A percentile compares a stretch with the other conserved stretches of the same genome.
Conservation (phyloP, 2,797 vertebrate species). For the Hypotaenidia philippensis region DNA sequence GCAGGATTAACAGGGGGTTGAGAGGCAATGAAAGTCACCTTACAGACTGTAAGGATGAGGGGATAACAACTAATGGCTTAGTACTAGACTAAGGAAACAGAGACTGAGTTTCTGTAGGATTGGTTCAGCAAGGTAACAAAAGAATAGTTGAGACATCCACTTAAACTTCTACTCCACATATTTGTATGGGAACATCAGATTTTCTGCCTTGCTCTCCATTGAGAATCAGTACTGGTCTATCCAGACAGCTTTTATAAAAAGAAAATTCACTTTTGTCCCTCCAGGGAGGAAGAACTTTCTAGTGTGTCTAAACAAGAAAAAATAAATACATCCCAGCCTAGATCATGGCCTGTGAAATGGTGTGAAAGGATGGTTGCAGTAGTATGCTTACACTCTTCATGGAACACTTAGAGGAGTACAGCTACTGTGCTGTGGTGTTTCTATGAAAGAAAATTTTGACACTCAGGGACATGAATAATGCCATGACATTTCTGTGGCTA, state of each 20-base stretch:
- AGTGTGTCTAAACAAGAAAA: not conserved
- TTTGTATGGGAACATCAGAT: not conserved
- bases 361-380: not conserved
- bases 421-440: not conserved
- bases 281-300: not conserved
- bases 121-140: not conserved
- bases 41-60: not conserved
- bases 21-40: not conserved
- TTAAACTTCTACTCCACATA: not conserved
- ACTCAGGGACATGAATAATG: not conserved
- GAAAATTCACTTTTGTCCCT: not conserved
- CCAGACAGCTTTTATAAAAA: not conserved
- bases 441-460: not conserved
- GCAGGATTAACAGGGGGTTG: not conserved
- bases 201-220: not conserved
- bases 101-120: not conserved
- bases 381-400: not conserved
- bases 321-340: not conserved
- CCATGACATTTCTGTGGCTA: not conserved
- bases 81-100: not conserved
- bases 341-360: not conserved
- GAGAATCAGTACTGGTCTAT: not conserved
- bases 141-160: not conserved
- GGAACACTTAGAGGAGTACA: not conserved
- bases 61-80: not conserved